Evolutionary conservation across 2,797 vertebrate species (phyloP), one percentile per base, ranked within the genome.

Genomic region (Cephalopachus bancanus): DNA sequence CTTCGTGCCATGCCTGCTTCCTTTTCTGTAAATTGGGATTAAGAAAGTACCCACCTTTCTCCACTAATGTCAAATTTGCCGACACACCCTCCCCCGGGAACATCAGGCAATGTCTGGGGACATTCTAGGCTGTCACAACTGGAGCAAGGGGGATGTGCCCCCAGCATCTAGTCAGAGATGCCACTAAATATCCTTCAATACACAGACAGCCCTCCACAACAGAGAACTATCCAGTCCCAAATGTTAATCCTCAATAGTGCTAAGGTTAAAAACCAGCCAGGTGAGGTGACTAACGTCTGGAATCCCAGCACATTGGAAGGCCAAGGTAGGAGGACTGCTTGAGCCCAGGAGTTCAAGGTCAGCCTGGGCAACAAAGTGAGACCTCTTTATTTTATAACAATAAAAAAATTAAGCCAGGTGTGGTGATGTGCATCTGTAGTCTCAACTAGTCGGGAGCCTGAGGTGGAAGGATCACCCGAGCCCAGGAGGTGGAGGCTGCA

Each of bases 341-440:
- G 28, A 65, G 14, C 6, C 30, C 64, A 65, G 6, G 11, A 30
- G 64, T 14, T 65, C 1, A 1, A 30, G 64, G 30, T 28, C 64
- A n/a, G 2, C 64, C 64, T n/a, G 14, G 28, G 26, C 11, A 65
- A 65, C 64, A 65, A 1, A 3, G 64, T n/a, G 64, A 65, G 30
- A 65, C 28, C 37, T 37, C 37, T 37, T 37, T 37, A 37, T 37
- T 37, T 37, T 37, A 37, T 37, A 37, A 30, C 2, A 30, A 30
- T 28, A 14, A 65, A 7, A 65, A 65, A 30, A 65, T 28, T 65
- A 3, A 65, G 28, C 64, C 6, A 0, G 64, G 64, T 6, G 0
- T 7, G 6, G 19, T 16, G 64, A 26, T 7, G 1, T 14, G 7
- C 14, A 0, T 28, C 64, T 65, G 3, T 16, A 65, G 14, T 65